A percentile compares a stretch with the other conserved stretches of the same genome.
Conservation (phyloP, 2,888 invertebrate genomes). For the Ischnus inquisitorius region DNA sequence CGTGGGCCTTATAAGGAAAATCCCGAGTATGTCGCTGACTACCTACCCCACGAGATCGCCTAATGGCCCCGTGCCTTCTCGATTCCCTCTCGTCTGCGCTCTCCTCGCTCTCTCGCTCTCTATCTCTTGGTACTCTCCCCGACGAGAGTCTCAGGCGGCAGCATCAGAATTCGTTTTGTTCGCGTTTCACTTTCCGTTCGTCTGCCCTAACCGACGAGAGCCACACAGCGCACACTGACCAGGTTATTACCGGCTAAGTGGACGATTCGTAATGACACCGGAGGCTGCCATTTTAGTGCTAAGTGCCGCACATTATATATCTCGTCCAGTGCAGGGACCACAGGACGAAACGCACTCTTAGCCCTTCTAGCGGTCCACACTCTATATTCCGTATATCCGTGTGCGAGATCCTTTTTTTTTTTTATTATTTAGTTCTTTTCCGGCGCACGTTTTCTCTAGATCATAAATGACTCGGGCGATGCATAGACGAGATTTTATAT, state of each 20-base stretch:
- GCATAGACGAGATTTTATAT: neutral
- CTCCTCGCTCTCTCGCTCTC: conserved; percentile 51
- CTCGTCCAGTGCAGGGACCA: conserved; percentile 58
- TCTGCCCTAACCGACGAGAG: conserved; percentile 62
- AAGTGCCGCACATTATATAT: conserved; percentile 77
- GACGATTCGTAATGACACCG: conserved; percentile 81
- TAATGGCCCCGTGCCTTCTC: conserved; percentile 61
- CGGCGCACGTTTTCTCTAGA: conserved; percentile 31
- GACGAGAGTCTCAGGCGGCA: conserved; percentile 41
- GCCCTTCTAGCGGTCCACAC: conserved; percentile 22
- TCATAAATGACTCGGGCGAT: conserved; percentile 19
- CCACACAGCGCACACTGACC: conserved; percentile 70
- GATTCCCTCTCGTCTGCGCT: conserved; percentile 63
- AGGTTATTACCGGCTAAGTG: conserved; percentile 79
- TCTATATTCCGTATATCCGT: conserved; percentile 20
- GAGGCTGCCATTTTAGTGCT: conserved; percentile 79
- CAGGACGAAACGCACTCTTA: conserved; percentile 52
- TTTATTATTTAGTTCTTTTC: conserved; percentile 16
- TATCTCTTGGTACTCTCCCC: conserved; percentile 9
- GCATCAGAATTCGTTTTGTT: conserved; percentile 65
- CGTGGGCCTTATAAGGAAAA: conserved; percentile 68
- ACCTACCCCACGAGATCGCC: conserved; percentile 66
- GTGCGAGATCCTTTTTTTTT: conserved; percentile 20
- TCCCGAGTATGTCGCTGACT: conserved; percentile 61
- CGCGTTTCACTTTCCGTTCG: conserved; percentile 73